Conservation (phyloP, 2,797 vertebrate species). For the Rhadinocentrus ornatus region DNA sequence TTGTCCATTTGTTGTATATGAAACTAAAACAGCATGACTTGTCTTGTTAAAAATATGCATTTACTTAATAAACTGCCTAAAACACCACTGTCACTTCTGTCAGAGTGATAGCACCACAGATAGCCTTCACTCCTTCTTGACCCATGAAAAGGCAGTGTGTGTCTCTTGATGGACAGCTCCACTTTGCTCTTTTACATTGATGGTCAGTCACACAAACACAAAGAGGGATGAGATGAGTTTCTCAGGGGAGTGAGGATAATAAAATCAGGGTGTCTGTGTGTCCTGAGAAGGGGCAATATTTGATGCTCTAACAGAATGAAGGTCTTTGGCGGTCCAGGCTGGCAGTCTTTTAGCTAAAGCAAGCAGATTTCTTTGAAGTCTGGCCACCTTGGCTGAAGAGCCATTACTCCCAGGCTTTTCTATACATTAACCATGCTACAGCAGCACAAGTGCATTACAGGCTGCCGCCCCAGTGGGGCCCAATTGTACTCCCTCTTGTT, state of each 20-base stretch:
- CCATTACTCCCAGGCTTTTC: slow-evolving; percentile 77
- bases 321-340: slow-evolving; percentile 77
- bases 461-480: slow-evolving; percentile 60
- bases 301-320: slow-evolving; percentile 84
- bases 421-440: slow-evolving; percentile 81
- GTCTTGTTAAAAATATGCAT: slow-evolving; percentile 30
- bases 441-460: slow-evolving; percentile 81
- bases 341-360: slow-evolving; percentile 84
- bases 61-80: slow-evolving; percentile 14
- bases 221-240: slow-evolving; percentile 83
- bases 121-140: slow-evolving; percentile 57
- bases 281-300: slow-evolving; percentile 73
- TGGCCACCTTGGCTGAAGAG: slow-evolving; percentile 79
- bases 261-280: slow-evolving; percentile 82
- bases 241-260: slow-evolving; percentile 86
- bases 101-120: slow-evolving; percentile 20
- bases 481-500: slow-evolving; percentile 84
- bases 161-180: slow-evolving; percentile 67
- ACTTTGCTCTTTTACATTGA: slow-evolving; percentile 69
- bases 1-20: too few species aligned
- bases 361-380: slow-evolving; percentile 87
- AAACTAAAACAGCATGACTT: neutral
- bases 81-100: slow-evolving; percentile 15
- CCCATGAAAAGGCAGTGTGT: slow-evolving; percentile 34
- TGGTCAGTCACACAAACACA: slow-evolving; percentile 77